Evolutionary conservation across 2,797 vertebrate species (phyloP).

Genomic region (Enteromius unitaeniatus): DNA sequence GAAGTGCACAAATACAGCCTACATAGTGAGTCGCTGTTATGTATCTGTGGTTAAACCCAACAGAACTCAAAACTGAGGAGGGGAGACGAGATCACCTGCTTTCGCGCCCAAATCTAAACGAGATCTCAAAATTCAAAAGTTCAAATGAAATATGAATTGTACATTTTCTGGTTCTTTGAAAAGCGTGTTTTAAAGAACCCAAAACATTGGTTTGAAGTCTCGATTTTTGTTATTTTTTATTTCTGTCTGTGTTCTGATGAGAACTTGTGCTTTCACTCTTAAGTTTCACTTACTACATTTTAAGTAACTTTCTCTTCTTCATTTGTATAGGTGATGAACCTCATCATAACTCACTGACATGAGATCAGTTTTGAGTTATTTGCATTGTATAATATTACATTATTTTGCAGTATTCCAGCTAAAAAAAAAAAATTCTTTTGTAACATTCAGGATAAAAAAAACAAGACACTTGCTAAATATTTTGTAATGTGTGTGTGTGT

Average conservation of each 20-base stretch:
- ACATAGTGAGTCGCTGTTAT: conserved; percentile 43
- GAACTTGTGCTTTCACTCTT: conserved; percentile 20
- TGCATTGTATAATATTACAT: background rate
- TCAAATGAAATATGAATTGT: no score
- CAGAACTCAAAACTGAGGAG: conserved; percentile 10
- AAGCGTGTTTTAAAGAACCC: background rate
- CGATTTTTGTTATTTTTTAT: background rate
- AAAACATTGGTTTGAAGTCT: background rate
- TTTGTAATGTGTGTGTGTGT: background rate
- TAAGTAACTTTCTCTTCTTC: conserved; percentile 44
- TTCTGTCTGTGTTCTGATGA: background rate
- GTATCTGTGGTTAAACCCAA: conserved; percentile 55
- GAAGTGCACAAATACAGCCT: conserved; percentile 57
- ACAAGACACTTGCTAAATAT: background rate
- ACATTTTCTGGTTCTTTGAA: background rate
- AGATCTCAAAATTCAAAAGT: background rate
- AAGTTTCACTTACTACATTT: conserved; percentile 32
- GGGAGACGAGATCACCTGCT: background rate
- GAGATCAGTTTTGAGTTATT: conserved; percentile 3
- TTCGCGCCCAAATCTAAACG: conserved; percentile 53
- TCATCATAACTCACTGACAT: background rate
- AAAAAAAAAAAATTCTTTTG: background rate
- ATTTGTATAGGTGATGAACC: background rate
- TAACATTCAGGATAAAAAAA: background rate
- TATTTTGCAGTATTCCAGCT: no score